Evolutionary conservation across 2,888 invertebrate genomes (phyloP).

Genomic region (Drosophila mulleri): DNA sequence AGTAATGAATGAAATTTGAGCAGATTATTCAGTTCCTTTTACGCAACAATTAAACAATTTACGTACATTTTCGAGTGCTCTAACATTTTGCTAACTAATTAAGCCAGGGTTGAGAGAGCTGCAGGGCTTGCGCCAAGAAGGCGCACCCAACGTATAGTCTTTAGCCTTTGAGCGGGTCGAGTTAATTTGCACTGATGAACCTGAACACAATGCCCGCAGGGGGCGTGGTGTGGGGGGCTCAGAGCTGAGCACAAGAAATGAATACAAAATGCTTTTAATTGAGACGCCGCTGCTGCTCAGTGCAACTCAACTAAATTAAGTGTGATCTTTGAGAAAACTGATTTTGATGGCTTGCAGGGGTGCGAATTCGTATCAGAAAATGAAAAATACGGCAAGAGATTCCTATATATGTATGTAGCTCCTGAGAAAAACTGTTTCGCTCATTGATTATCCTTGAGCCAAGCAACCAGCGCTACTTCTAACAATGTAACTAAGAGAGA

Average conservation of each 20-base stretch:
- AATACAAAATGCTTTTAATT: conserved; percentile 42
- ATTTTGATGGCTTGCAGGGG: neutral
- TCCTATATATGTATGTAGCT: neutral
- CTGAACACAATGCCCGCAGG: conserved; percentile 44
- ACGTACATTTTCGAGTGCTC: conserved; percentile 65
- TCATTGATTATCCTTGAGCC: neutral
- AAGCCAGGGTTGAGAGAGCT: conserved; percentile 36
- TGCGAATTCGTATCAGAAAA: neutral
- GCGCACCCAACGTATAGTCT: conserved; percentile 12
- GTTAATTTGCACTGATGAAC: conserved; percentile 64
- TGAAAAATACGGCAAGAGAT: neutral
- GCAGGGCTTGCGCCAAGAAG: neutral
- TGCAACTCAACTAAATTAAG: conserved; percentile 3
- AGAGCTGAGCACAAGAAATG: conserved; percentile 24
- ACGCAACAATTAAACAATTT: conserved; percentile 78
- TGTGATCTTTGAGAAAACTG: conserved; percentile 8
- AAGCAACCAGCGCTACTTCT: too few species aligned
- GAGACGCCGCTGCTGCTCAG: conserved; percentile 19
- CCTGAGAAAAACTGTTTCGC: neutral
- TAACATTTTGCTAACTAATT: conserved; percentile 77
- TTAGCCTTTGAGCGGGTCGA: conserved; percentile 21
- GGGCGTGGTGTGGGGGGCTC: conserved; percentile 4
- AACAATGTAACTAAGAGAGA: too few species aligned
- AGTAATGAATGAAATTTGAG: conserved; percentile 77
- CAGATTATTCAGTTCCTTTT: conserved; percentile 76